phyloP scores from a whole-genome alignment of 2,888 invertebrate species.

The Drosophila subsilvestris region DNA sequence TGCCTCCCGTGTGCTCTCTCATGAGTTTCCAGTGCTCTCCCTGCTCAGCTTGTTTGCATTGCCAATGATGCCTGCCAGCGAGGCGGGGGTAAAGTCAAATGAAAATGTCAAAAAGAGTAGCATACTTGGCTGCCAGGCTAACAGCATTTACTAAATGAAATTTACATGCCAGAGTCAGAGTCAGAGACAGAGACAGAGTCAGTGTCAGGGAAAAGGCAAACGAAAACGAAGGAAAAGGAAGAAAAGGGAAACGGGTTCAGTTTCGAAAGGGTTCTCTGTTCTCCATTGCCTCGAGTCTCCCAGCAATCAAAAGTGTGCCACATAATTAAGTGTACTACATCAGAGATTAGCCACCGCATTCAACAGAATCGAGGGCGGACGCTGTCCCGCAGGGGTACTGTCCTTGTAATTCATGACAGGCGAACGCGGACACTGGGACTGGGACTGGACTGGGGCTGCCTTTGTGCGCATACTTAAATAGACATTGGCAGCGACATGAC shows the following conservation, averaged over 20 bases:
- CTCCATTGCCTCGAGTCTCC: constrained; percentile 39
- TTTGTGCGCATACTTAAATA: constrained; percentile 75
- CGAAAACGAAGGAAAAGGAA: background rate
- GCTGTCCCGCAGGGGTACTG: constrained; percentile 22
- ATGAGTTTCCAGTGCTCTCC: constrained; percentile 58
- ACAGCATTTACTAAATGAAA: constrained; percentile 64
- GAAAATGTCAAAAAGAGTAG: constrained; percentile 62
- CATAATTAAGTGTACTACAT: constrained; percentile 76
- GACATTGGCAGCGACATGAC: constrained; percentile 60
- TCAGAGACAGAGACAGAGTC: constrained; percentile 22
- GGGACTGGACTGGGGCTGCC: background rate
- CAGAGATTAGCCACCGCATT: constrained; percentile 68
- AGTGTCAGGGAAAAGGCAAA: background rate
- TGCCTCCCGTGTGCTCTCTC: constrained; percentile 25
- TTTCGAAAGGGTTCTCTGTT: constrained; percentile 37
- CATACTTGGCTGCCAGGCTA: constrained; percentile 56
- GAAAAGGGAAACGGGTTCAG: background rate
- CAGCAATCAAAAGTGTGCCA: constrained; percentile 66
- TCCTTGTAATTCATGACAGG: constrained; percentile 6
- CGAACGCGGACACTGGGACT: background rate
- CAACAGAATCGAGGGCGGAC: constrained; percentile 44
- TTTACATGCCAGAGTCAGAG: constrained; percentile 61
- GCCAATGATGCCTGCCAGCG: constrained; percentile 26
- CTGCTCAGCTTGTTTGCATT: constrained; percentile 57
- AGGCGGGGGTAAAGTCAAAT: constrained; percentile 24